Conservation (phyloP, 2,797 vertebrate species). For the Zonotrichia albicollis region DNA sequence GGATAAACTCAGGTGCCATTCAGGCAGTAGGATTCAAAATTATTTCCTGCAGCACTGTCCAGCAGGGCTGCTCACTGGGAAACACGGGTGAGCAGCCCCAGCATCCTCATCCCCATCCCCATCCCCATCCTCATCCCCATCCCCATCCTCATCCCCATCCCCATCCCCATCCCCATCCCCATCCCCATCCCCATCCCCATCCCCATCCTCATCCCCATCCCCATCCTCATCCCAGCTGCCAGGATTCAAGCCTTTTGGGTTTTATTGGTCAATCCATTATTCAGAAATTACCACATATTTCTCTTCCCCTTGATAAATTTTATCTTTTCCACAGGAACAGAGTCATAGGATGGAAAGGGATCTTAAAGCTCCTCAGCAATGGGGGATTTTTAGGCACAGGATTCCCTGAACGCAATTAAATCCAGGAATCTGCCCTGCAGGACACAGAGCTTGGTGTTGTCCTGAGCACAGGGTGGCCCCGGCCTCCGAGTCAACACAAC, state of each 20-base stretch:
- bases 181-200: not conserved
- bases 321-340: not conserved
- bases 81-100: not conserved
- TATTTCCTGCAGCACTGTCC: not conserved
- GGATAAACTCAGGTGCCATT: not conserved
- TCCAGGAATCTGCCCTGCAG: not conserved
- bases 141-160: not conserved
- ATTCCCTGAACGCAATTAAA: not conserved
- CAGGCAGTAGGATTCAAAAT: not conserved
- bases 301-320: not conserved
- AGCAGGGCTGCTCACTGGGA: not conserved
- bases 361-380: not conserved
- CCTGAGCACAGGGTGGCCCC: not conserved
- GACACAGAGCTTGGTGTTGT: not conserved
- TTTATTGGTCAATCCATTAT: not conserved
- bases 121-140: too few species aligned
- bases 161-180: too few species aligned
- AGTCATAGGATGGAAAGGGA: not conserved
- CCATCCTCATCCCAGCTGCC: rapidly evolving
- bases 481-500: slow-evolving; percentile 17
- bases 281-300: not conserved
- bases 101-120: not conserved
- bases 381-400: too few species aligned
- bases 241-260: rapidly evolving
- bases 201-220: not conserved